Conservation (phyloP, 2,888 invertebrate genomes). For the Priocnemis perturbator region DNA sequence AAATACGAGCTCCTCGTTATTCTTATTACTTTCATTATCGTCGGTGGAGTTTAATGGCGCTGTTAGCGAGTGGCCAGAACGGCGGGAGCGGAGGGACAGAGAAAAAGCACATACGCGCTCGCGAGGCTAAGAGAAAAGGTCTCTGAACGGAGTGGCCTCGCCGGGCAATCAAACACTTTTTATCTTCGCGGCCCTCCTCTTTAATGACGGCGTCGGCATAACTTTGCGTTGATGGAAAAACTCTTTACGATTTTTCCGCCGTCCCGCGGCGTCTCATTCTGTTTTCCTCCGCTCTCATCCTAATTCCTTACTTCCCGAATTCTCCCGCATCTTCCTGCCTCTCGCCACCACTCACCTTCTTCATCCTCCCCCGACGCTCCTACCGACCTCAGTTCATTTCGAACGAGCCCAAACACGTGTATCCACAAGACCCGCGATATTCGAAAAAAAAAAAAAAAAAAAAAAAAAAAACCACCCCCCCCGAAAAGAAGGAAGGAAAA, state of each 20-base stretch:
- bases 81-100: constrained; percentile 13
- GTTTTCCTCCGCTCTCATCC: too few relatives aligned
- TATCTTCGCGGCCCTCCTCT: constrained; percentile 31
- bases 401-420: too few relatives aligned
- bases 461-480: too few relatives aligned
- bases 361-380: too few relatives aligned
- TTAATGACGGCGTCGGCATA: constrained; percentile 39
- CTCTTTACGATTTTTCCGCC: constrained; percentile 17
- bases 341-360: too few relatives aligned
- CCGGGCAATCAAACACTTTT: constrained; percentile 37
- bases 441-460: too few relatives aligned
- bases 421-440: too few relatives aligned
- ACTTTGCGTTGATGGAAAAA: constrained; percentile 38
- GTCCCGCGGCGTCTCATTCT: too few relatives aligned
- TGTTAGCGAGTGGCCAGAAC: constrained; percentile 7
- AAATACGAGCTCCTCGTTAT: constrained; percentile 26
- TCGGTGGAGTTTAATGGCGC: constrained; percentile 27
- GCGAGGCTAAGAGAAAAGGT: constrained; percentile 19
- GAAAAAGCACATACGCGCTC: constrained; percentile 11
- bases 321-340: too few relatives aligned
- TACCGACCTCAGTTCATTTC: too few relatives aligned
- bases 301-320: too few relatives aligned
- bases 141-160: constrained; percentile 35
- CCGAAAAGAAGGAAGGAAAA: too few relatives aligned
- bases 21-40: constrained; percentile 26